Evolutionary conservation across 2,113 vertebrate genomes (phyloP).

Genomic region (Phoxinus phoxinus): DNA sequence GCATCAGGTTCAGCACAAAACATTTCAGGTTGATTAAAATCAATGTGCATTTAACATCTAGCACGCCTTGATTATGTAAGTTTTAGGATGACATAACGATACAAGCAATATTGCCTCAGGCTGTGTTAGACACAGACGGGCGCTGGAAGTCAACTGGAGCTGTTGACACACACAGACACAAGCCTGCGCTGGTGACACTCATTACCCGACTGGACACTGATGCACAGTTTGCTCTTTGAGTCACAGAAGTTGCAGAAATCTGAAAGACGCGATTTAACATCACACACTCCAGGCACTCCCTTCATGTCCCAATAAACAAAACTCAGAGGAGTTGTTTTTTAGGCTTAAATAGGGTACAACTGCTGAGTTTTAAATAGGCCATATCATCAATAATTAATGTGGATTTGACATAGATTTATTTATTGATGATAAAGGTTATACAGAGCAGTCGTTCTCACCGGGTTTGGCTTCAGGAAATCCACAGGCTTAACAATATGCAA

Average conservation of each 20-base stretch:
- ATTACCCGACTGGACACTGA: neutral
- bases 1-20: neutral
- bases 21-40: neutral
- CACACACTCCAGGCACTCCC: neutral
- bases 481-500: neutral
- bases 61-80: conserved; percentile 14
- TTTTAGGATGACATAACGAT: conserved; percentile 17
- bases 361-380: conserved; percentile 28
- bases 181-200: neutral
- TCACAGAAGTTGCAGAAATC: neutral
- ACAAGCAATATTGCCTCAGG: conserved; percentile 16
- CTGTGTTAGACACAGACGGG: conserved; percentile 4
- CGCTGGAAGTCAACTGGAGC: neutral
- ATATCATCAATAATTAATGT: conserved; percentile 8
- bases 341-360: conserved; percentile 2
- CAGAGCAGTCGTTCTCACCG: neutral
- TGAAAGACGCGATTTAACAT: neutral
- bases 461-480: neutral
- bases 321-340: neutral
- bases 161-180: neutral
- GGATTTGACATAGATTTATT: neutral
- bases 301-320: conserved; percentile 7
- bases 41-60: conserved; percentile 31
- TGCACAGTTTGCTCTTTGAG: neutral
- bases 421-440: conserved; percentile 3